Evolutionary conservation across 2,113 vertebrate species (phyloP).

Genomic region (Misgurnus anguillicaudatus): DNA sequence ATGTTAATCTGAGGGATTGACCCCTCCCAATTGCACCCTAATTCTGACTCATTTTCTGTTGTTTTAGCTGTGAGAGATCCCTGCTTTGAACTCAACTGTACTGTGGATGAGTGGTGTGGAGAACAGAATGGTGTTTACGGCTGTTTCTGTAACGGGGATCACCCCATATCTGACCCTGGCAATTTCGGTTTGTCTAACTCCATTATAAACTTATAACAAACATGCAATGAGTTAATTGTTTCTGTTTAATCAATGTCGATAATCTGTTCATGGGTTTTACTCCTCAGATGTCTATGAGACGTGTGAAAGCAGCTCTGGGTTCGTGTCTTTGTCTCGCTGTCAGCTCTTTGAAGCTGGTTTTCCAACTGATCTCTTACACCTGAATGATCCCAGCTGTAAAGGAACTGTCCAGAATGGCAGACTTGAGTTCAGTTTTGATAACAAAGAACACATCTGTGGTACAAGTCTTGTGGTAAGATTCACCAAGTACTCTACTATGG

Average conservation of each 20-base stretch:
- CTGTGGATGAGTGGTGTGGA: conserved; percentile 70
- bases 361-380: conserved; percentile 55
- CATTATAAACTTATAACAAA: neutral
- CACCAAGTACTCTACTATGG: too few relatives aligned
- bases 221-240: too few relatives aligned
- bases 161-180: conserved; percentile 50
- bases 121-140: conserved; percentile 63
- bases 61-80: conserved; percentile 57
- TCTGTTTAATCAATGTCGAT: neutral
- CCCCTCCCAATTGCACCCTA: too few relatives aligned
- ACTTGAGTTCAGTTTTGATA: conserved; percentile 66
- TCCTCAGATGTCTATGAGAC: conserved; percentile 60
- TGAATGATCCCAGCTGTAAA: conserved; percentile 62
- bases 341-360: conserved; percentile 59
- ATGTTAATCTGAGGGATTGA: too few relatives aligned
- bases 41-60: neutral
- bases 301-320: conserved; percentile 60
- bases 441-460: conserved; percentile 61
- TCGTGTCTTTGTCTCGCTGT: conserved; percentile 61
- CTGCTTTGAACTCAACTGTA: conserved; percentile 63
- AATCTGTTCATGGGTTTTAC: too few relatives aligned
- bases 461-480: conserved; percentile 61
- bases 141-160: conserved; percentile 67
- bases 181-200: conserved; percentile 54
- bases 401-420: conserved; percentile 59